Conservation (phyloP, 1,140 invertebrate species). For the Rhopalosiphum maidis region DNA sequence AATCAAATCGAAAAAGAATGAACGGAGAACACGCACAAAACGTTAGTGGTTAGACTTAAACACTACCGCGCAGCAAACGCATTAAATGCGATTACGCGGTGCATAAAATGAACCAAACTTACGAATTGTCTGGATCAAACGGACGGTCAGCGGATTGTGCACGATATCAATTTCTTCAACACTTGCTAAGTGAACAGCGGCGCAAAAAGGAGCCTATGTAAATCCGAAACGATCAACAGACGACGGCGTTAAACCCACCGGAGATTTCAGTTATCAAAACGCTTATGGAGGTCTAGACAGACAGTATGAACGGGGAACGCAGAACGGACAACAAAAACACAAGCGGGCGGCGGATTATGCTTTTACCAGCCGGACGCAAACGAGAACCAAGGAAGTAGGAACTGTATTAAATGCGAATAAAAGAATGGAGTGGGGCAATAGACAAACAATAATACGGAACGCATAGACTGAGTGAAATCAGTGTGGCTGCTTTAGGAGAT, state of each 20-base stretch:
- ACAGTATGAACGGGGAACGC: not conserved
- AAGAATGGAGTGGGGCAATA: not conserved
- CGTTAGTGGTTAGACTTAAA: not conserved
- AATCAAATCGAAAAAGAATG: not conserved
- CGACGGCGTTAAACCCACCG: not conserved
- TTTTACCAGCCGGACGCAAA: not conserved
- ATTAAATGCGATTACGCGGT: not conserved
- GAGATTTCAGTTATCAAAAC: not conserved
- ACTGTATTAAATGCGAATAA: not conserved
- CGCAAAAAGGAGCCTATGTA: not conserved
- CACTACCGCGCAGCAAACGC: not conserved
- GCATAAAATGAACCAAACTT: not conserved
- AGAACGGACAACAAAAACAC: not conserved
- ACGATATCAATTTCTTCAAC: not conserved
- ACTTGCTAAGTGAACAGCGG: not conserved
- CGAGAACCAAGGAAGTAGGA: too few species aligned
- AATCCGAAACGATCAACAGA: not conserved
- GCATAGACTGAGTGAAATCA: not conserved
- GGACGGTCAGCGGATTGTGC: not conserved
- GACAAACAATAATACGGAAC: not conserved
- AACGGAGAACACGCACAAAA: not conserved
- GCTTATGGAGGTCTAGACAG: too few species aligned
- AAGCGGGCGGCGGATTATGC: not conserved
- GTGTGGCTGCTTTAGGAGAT: not conserved
- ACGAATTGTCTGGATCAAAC: not conserved